A percentile compares a stretch with the other conserved stretches of the same genome.
These are phyloP conservation scores for Liparis tanakae DNA, from an alignment of 2,797 vertebrate genomes.

Conservation along the genomic window DNA sequence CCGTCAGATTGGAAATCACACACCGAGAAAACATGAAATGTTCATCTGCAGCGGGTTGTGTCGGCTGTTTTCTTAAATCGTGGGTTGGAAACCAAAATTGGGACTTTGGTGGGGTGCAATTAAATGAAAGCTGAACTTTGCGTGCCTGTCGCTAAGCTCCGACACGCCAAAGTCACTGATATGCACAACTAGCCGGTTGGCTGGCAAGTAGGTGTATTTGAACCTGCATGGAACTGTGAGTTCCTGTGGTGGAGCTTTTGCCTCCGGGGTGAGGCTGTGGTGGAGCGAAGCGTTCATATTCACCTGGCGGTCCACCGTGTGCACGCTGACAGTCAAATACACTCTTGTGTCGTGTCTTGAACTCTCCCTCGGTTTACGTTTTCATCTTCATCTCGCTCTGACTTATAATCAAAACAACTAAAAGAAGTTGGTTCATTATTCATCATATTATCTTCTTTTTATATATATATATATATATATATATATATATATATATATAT, in stretches of 20 bases:
- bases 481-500: too few relatives aligned
- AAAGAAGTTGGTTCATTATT: conserved; percentile 8
- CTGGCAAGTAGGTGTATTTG: conserved; percentile 50
- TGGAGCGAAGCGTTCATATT: conserved; percentile 49
- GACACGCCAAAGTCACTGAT: conserved; percentile 45
- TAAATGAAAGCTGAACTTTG: conserved; percentile 70
- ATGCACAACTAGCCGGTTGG: conserved; percentile 39
- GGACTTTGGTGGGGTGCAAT: conserved; percentile 65
- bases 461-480: too few relatives aligned
- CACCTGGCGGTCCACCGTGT: conserved; percentile 34
- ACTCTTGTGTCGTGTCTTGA: conserved; percentile 3
- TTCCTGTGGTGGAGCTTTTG: conserved; percentile 41
- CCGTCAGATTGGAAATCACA: conserved; percentile 82
- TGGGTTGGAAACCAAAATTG: conserved; percentile 67
- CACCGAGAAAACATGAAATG: conserved; percentile 78
- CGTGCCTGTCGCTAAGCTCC: conserved; percentile 48
- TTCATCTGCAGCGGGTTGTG: conserved; percentile 72
- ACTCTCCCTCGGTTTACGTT: conserved; percentile 17
- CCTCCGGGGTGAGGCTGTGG: conserved; percentile 36
- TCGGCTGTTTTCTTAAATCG: conserved; percentile 72
- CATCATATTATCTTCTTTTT: conserved; percentile 1
- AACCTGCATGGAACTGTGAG: conserved; percentile 34
- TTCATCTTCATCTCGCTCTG: conserved; percentile 22
- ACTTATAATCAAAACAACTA: conserved; percentile 16
- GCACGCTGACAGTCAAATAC: conserved; percentile 27